phyloP scores from a whole-genome alignment of 2,888 invertebrate genomes.

The Lissonota sp. region DNA sequence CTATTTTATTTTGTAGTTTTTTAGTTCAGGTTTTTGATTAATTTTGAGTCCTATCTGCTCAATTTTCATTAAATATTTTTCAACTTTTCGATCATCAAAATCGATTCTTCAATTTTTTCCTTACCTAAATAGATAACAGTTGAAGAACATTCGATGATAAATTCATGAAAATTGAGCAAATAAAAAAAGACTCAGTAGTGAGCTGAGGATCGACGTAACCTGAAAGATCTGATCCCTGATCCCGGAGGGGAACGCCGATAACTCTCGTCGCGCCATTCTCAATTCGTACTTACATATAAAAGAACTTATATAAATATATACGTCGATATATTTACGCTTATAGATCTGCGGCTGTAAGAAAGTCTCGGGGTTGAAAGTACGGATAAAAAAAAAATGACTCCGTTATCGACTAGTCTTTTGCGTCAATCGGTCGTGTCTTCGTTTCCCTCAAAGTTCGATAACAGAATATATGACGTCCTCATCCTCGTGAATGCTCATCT shows the following conservation, averaged over 20 bases:
- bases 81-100: too few relatives aligned
- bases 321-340: background rate
- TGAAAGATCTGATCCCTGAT: constrained; percentile 35
- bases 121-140: too few relatives aligned
- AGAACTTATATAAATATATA: background rate
- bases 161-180: background rate
- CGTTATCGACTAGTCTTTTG: constrained; percentile 53
- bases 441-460: constrained; percentile 15
- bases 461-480: constrained; percentile 25
- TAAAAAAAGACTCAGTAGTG: background rate
- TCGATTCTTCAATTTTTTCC: too few relatives aligned
- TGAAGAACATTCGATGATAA: too few relatives aligned
- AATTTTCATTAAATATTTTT: too few relatives aligned
- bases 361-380: constrained; percentile 19
- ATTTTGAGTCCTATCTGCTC: too few relatives aligned
- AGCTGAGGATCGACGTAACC: background rate
- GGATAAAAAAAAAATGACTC: constrained; percentile 39
- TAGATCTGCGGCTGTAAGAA: constrained; percentile 12
- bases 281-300: background rate
- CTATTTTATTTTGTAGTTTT: too few relatives aligned
- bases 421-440: constrained; percentile 55
- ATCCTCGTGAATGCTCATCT: constrained; percentile 33
- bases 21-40: too few relatives aligned
- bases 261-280: constrained; percentile 40
- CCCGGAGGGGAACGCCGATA: constrained; percentile 34